Conservation (phyloP, 2,888 invertebrate genomes). For the Lithodes maja region DNA sequence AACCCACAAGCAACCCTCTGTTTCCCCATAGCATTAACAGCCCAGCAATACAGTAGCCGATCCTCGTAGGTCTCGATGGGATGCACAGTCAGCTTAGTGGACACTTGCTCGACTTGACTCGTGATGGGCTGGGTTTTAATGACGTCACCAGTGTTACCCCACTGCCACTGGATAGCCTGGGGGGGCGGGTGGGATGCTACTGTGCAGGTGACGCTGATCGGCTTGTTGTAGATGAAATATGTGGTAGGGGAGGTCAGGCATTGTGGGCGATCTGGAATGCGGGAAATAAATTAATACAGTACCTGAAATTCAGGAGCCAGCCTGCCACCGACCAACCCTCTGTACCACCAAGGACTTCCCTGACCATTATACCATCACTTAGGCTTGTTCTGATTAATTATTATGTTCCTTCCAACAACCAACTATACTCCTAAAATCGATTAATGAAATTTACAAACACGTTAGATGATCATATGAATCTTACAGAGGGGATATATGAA, state of each 20-base stretch:
- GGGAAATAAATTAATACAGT: background rate
- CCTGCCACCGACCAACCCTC: too few species aligned
- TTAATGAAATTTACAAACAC: too few species aligned
- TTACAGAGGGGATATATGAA: background rate
- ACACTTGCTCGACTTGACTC: slow-evolving; percentile 29
- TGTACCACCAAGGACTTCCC: too few species aligned
- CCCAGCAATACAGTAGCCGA: background rate
- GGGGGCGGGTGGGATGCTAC: slow-evolving; percentile 62
- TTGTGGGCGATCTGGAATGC: slow-evolving; percentile 55
- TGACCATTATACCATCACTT: too few species aligned
- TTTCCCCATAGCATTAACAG: background rate
- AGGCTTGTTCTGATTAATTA: too few species aligned
- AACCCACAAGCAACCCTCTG: slow-evolving; percentile 12
- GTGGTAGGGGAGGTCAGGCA: slow-evolving; percentile 63
- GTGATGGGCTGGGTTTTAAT: slow-evolving; percentile 47
- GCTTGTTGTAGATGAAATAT: slow-evolving; percentile 67
- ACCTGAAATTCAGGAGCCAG: too few species aligned
- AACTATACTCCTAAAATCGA: too few species aligned
- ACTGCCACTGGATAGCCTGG: slow-evolving; percentile 58
- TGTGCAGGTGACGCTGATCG: slow-evolving; percentile 66
- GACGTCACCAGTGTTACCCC: slow-evolving; percentile 63
- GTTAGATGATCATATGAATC: background rate
- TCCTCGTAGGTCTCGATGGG: slow-evolving; percentile 64
- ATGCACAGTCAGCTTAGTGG: slow-evolving; percentile 48
- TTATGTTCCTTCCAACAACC: too few species aligned